A percentile compares a stretch with the other conserved stretches of the same genome.
Conservation (phyloP, 2,888 invertebrate species). For the Eupithecia centaureata region DNA sequence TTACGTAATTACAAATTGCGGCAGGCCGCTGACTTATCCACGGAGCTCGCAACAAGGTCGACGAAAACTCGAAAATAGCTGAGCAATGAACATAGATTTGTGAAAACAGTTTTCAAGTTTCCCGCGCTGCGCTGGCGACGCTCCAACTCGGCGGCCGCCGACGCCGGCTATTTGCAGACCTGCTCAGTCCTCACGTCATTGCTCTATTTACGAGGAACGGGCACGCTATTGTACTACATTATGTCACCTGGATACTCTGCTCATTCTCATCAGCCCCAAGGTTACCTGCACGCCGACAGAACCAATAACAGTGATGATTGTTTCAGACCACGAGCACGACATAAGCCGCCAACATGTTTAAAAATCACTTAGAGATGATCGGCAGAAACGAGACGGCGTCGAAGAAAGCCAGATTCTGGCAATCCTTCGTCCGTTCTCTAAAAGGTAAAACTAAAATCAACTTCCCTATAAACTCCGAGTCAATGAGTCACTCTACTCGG, state of each 20-base stretch:
- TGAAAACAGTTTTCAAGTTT: conserved; percentile 80
- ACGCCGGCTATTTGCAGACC: conserved; percentile 75
- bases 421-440: conserved; percentile 95
- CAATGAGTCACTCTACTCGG: background rate
- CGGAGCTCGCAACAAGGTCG: conserved; percentile 75
- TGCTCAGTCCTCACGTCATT: conserved; percentile 75
- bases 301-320: conserved; percentile 44
- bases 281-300: conserved; percentile 46
- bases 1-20: conserved; percentile 69
- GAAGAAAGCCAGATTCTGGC: conserved; percentile 97
- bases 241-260: conserved; percentile 72
- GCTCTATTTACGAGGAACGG: conserved; percentile 77
- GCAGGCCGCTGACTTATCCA: conserved; percentile 70
- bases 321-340: conserved; percentile 91
- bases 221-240: conserved; percentile 73
- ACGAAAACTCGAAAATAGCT: conserved; percentile 74
- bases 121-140: conserved; percentile 63
- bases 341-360: conserved; percentile 92
- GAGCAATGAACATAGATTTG: conserved; percentile 74
- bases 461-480: background rate
- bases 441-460: conserved; percentile 86
- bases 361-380: conserved; percentile 96
- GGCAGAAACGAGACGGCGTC: conserved; percentile 95
- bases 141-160: conserved; percentile 74
- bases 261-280: conserved; percentile 60